Percentiles rank a stretch among this genome's conserved stretches.
These are phyloP conservation scores for Burhinus oedicnemus DNA, from an alignment of 2,113 vertebrate genomes.

Conservation along the genomic window DNA sequence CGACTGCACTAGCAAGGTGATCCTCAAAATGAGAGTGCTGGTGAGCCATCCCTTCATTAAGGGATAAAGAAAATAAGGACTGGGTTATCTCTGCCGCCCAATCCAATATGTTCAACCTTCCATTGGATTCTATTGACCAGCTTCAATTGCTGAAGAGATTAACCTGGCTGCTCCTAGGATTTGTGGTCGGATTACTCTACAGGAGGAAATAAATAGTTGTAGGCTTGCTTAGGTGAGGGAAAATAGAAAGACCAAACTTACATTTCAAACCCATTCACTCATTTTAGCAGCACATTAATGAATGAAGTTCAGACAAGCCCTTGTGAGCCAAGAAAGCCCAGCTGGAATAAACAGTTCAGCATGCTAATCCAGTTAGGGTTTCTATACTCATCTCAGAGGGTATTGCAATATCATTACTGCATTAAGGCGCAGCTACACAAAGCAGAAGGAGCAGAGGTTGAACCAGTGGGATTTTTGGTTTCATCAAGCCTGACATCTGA, in stretches of 20 bases:
- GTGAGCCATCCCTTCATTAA: background rate
- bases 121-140: background rate
- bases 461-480: background rate
- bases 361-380: background rate
- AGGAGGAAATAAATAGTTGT: background rate
- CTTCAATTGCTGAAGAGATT: background rate
- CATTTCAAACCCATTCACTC: background rate
- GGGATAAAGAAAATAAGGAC: background rate
- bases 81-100: background rate
- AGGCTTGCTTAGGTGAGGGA: background rate
- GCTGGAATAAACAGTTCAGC: background rate
- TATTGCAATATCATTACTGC: background rate
- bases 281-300: background rate
- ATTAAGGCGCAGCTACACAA: background rate
- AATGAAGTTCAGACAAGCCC: background rate
- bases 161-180: background rate
- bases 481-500: background rate
- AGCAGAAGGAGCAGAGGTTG: background rate
- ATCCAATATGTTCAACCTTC: background rate
- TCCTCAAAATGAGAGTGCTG: background rate
- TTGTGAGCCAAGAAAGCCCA: background rate
- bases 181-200: background rate
- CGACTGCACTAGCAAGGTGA: rapidly evolving
- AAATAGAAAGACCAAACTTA: background rate
- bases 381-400: background rate